Conservation (phyloP, 2,888 invertebrate species). For the Plagodis pulveraria region DNA sequence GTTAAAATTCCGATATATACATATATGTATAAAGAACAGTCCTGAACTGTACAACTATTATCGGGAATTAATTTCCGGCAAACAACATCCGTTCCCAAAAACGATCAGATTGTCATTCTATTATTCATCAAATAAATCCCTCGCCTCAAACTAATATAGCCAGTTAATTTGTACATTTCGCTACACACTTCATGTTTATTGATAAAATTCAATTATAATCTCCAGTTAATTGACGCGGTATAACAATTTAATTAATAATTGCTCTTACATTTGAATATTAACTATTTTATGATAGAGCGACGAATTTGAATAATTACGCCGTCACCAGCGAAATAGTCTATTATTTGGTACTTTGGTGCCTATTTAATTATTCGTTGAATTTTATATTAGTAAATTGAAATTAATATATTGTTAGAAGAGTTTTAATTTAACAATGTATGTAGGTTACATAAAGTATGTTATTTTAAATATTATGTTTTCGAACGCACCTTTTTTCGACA, state of each 20-base stretch:
- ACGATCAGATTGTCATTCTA: not conserved
- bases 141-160: conserved; percentile 10
- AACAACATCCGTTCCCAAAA: no score
- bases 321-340: conserved; percentile 11
- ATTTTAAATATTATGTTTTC: no score
- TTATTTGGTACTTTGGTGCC: conserved; percentile 3
- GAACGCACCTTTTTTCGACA: no score
- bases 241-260: conserved; percentile 41
- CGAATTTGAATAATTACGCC: conserved; percentile 24
- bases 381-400: conserved; percentile 2
- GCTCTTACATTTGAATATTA: conserved; percentile 37
- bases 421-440: not conserved
- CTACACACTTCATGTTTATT: conserved; percentile 39
- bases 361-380: conserved; percentile 11
- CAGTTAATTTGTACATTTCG: conserved; percentile 29
- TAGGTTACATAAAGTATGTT: no score
- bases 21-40: no score
- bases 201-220: conserved; percentile 46
- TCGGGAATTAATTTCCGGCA: no score
- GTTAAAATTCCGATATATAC: no score
- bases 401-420: not conserved
- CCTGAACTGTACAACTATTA: no score
- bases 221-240: conserved; percentile 37
- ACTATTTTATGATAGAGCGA: conserved; percentile 24
- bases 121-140: conserved; percentile 19